Evolutionary conservation across 2,888 invertebrate species (phyloP).

Genomic region (Euphydryas editha): DNA sequence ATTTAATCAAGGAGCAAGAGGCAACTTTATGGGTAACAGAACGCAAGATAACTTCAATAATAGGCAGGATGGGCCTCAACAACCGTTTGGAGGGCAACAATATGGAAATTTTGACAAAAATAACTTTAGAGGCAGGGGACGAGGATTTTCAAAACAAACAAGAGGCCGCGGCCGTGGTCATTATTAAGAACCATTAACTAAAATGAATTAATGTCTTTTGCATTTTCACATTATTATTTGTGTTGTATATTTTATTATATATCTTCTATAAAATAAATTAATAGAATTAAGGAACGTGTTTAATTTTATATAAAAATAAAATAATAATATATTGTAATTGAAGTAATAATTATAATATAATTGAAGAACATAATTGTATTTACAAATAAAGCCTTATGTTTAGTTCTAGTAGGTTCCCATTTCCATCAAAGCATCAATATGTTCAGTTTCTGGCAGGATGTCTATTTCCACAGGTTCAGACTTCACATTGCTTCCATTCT

Average conservation of each 20-base stretch:
- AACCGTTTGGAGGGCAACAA: slow-evolving; percentile 48
- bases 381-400: slow-evolving; percentile 20
- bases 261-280: slow-evolving; percentile 12
- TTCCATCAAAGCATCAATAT: slow-evolving; percentile 76
- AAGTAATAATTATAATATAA: slow-evolving; percentile 16
- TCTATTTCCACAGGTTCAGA: slow-evolving; percentile 71
- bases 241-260: not conserved
- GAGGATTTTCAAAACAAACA: slow-evolving; percentile 47
- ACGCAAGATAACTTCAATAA: slow-evolving; percentile 46
- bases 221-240: not conserved
- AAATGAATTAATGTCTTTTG: slow-evolving; percentile 9
- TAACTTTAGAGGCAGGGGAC: slow-evolving; percentile 40
- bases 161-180: slow-evolving; percentile 61
- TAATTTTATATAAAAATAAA: not conserved
- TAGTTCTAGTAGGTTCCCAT: slow-evolving; percentile 59
- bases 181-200: slow-evolving; percentile 38
- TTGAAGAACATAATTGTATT: slow-evolving; percentile 33
- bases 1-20: slow-evolving; percentile 50
- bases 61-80: slow-evolving; percentile 32
- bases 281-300: slow-evolving; percentile 1
- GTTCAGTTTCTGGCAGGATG: slow-evolving; percentile 75
- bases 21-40: slow-evolving; percentile 56
- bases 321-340: too few relatives aligned
- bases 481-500: slow-evolving; percentile 56
- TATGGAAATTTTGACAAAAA: slow-evolving; percentile 37